Conservation (phyloP, 2,113 vertebrate genomes). For the Struthio camelus region DNA sequence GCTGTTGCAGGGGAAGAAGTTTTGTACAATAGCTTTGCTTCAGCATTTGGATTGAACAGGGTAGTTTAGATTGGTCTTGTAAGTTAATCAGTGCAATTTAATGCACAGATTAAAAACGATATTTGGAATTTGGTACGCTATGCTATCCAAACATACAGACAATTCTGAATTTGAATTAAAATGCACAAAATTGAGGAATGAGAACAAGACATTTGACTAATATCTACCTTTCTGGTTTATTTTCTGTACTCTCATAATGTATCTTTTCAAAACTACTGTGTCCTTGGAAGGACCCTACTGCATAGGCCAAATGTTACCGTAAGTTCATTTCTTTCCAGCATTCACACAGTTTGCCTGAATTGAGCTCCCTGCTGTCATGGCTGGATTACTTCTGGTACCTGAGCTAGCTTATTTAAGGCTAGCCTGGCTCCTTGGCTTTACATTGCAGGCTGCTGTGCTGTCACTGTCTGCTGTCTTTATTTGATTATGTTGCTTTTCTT, state of each 20-base stretch:
- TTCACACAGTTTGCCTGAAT: not conserved
- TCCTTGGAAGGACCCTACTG: not conserved
- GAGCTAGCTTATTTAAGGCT: conserved; percentile 23
- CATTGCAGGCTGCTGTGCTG: not conserved
- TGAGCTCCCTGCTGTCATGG: conserved; percentile 1
- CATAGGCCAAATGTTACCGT: conserved; percentile 1
- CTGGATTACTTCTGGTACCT: conserved; percentile 4
- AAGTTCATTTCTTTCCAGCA: not conserved
- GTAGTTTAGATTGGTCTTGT: not conserved
- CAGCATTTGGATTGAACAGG: not conserved
- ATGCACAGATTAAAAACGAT: not conserved
- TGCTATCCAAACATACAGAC: not conserved
- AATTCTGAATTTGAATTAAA: not conserved
- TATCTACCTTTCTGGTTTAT: not conserved
- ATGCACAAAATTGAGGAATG: not conserved
- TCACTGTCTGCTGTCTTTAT: not conserved
- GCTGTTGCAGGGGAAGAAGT: not conserved
- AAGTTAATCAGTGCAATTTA: not conserved
- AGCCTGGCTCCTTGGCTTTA: not conserved
- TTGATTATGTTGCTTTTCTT: not conserved
- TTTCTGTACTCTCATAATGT: not conserved
- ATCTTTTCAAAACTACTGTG: not conserved
- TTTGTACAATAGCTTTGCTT: not conserved
- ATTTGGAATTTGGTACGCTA: not conserved
- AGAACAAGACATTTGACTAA: not conserved